Evolutionary conservation across 2,888 invertebrate species (phyloP), one percentile per base, ranked within the genome.

Genomic region (Aromia moschata): DNA sequence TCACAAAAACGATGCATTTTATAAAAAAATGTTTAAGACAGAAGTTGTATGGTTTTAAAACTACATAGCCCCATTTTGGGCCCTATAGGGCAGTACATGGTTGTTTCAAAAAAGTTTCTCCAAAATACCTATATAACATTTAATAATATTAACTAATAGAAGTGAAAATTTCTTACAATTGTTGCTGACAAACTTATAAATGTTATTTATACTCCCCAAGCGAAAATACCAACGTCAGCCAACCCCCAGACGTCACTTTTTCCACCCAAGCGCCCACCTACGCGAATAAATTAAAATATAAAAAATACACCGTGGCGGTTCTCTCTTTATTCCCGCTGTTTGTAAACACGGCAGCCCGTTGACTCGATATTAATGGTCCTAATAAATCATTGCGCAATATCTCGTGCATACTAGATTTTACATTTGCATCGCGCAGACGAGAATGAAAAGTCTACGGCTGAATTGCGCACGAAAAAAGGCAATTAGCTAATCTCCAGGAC

Each of bases 391-490:
- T 38, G 44, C 43, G 56, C n/a, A n/a, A 51, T 57, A 57, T 57
- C 56, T 57, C 56, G 56, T 51, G 56, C 51, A 44, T 51, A 57
- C 56, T 51, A 36, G 51, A 51, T 57, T 57, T 43, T 45, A 44
- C 47, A 45, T 57, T 57, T 57, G 51, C 51, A 47, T 56, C 56
- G 15, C 41, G 15, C 12, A 44, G 36, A 30, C 43, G 56, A 18
- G 49, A 56, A 54, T 60, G 60, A 54, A 60, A 59, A 58, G 58
- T 57, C 58, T 47, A 52, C 58, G 46, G 58, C 58, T 58, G 57
- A 60, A 64, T 61, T 59, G 64, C 53, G 62, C 70, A 70, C 70
- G 70, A 67, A 65, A 70, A 67, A 65, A 44, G 56, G 67, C 63
- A 67, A 70, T 70, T 68, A 70, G 64, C 68, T 68, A 67, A 68